Percentiles rank a stretch among this genome's conserved stretches.
phyloP scores from a whole-genome alignment of 2,797 vertebrate genomes.

The Dendrocincla fuliginosa region DNA sequence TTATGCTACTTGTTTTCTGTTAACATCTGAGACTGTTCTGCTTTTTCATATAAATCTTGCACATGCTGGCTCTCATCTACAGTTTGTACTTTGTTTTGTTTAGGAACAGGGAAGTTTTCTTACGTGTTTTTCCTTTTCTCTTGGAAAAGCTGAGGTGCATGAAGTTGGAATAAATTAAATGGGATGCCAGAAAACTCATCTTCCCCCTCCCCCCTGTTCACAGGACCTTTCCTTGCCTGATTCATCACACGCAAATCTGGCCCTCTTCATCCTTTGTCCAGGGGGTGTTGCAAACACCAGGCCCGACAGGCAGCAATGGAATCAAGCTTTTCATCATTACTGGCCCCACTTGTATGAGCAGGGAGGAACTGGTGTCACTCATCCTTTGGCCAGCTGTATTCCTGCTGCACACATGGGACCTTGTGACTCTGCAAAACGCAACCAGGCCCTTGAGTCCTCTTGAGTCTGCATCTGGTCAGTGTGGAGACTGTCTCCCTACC shows the following conservation, averaged over 20 bases:
- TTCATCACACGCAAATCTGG: not conserved
- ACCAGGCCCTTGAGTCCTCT: fast-evolving
- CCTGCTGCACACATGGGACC: not conserved
- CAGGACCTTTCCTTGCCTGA: not conserved
- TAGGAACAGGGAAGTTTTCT: constrained; percentile 48
- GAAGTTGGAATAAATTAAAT: constrained; percentile 69
- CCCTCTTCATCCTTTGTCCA: not conserved
- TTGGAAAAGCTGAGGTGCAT: constrained; percentile 49
- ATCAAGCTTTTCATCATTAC: not conserved
- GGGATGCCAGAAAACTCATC: constrained; percentile 40
- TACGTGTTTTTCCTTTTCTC: constrained; percentile 3
- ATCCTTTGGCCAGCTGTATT: not conserved
- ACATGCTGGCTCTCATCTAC: constrained; percentile 34
- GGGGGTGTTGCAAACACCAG: not conserved
- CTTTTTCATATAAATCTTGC: constrained; percentile 60
- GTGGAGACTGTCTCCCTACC: not conserved
- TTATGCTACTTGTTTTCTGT: constrained; percentile 54
- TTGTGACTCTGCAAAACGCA: not conserved
- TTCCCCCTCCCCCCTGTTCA: not conserved
- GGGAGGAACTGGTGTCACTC: not conserved
- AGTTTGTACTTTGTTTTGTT: constrained; percentile 58
- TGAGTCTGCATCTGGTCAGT: not conserved
- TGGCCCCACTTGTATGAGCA: not conserved
- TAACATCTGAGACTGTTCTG: constrained; percentile 39
- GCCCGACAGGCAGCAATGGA: fast-evolving